These are phyloP conservation scores for Tethea ocularis DNA, from an alignment of 2,888 invertebrate genomes.

Conservation along the genomic window DNA sequence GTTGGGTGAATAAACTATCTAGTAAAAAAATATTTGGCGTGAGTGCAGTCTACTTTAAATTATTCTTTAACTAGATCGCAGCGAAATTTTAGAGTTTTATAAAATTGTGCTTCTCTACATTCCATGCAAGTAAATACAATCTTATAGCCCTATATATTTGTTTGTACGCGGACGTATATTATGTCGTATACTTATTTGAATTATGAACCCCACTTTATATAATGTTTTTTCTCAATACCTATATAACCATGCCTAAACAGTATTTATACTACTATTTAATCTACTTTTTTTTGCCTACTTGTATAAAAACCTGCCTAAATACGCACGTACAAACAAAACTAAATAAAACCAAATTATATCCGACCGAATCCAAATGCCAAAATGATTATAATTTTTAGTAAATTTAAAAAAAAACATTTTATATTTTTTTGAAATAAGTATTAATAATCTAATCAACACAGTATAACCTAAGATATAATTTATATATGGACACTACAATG, in stretches of 20 bases:
- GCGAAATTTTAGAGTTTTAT: not conserved
- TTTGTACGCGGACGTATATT: not conserved
- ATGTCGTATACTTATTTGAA: no score
- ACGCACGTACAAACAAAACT: not conserved
- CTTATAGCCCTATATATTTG: not conserved
- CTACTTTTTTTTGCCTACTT: no score
- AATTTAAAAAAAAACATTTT: not conserved
- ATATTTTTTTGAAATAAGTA: not conserved
- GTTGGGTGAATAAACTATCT: slow-evolving; percentile 20
- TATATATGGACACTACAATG: not conserved
- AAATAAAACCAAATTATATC: not conserved
- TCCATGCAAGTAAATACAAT: not conserved
- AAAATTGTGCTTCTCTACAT: not conserved
- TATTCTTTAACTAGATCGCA: slow-evolving; percentile 13
- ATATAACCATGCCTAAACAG: no score
- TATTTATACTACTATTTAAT: no score
- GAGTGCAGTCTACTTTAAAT: slow-evolving; percentile 62
- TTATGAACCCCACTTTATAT: no score
- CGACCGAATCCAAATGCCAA: not conserved
- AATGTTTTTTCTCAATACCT: no score
- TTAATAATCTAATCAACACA: not conserved
- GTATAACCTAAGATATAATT: slow-evolving; percentile 1
- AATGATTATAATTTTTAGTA: not conserved
- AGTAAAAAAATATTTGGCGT: slow-evolving; percentile 57
- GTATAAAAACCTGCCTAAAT: no score